Evolutionary conservation across 2,113 vertebrate genomes (phyloP), one percentile per base, ranked within the genome.

Genomic region (Malurus cyaneus): DNA sequence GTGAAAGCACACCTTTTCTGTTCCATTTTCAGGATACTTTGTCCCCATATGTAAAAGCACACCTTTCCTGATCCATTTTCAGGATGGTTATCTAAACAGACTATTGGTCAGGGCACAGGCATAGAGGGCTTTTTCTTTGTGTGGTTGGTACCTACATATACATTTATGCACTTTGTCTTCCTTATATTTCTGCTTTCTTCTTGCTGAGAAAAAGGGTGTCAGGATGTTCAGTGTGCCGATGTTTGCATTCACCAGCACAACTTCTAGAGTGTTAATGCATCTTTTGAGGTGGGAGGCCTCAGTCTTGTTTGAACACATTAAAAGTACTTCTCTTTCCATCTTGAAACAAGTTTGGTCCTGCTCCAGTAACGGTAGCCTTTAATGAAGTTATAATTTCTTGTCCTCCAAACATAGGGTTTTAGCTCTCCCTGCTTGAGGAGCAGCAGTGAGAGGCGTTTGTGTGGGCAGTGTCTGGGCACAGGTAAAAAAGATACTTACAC

Each of bases 161-260:
- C 36, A 57, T 64, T 67, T 41, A 74, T 42, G 21, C 9, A 42
- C 54, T 94, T 95, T 80, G 31, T 81, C 26, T 60, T 89, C 86
- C 36, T 92, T 89, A 26, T 10, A 18, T 14, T 52, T 54, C 53
- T 44, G 8, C 59, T 14, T 52, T 54, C 53, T 44, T 8, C 59
- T 84, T 4, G 21, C 16, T 34, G 73, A 57, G 46, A 13, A 80
- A 69, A 91, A 82, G 50, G 47, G 52, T 66, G 36, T 71, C 28
- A 31, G n/a, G 69, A 79, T 28, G 50, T 82, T 81, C 80, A 60
- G 39, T 1, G 5, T 84, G 88, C 66, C 9, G 20, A 57, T 73
- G 19, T 88, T 88, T 94, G 94, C 73, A 69, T 93, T 95, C 39
- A 78, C 76, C 39, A 47, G 25, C 67, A 57, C 41, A 96, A 84